Percentiles rank a stretch among this genome's conserved stretches.
phyloP scores from a whole-genome alignment of 2,797 vertebrate species.

The Champsocephalus esox region DNA sequence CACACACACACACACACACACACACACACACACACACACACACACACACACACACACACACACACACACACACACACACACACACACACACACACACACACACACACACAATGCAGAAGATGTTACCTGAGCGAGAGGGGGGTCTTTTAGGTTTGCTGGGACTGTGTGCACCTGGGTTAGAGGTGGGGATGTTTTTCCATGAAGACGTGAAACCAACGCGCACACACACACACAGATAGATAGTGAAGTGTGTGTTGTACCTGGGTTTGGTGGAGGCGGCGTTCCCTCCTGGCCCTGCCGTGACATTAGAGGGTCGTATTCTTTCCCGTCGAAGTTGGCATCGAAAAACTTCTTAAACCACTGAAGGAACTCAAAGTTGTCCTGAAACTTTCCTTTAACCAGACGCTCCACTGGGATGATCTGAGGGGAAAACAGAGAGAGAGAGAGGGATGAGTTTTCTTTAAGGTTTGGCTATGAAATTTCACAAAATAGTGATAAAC shows the following conservation, averaged over 20 bases:
- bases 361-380: conserved; percentile 98
- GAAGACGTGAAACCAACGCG: conserved; percentile 51
- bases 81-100: no score
- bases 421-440: conserved; percentile 72
- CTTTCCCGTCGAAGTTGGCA: conserved; percentile 97
- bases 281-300: conserved; percentile 92
- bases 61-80: not conserved
- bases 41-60: conserved; percentile 14
- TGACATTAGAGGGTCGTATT: conserved; percentile 92
- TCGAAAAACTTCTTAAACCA: conserved; percentile 99
- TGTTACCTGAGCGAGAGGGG: conserved; percentile 91
- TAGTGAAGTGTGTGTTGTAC: conserved; percentile 34
- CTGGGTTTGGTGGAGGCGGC: conserved; percentile 88
- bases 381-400: conserved; percentile 97
- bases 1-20: not conserved
- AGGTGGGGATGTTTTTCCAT: conserved; percentile 62
- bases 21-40: conserved; percentile 36
- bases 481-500: no score
- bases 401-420: conserved; percentile 95
- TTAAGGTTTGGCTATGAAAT: no score
- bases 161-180: conserved; percentile 87
- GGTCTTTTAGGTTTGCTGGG: conserved; percentile 92
- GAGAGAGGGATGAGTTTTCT: no score
- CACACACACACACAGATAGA: not conserved
- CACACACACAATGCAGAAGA: conserved; percentile 16